Conservation (phyloP, 1,140 invertebrate genomes). For the Drosophila novamexicana region DNA sequence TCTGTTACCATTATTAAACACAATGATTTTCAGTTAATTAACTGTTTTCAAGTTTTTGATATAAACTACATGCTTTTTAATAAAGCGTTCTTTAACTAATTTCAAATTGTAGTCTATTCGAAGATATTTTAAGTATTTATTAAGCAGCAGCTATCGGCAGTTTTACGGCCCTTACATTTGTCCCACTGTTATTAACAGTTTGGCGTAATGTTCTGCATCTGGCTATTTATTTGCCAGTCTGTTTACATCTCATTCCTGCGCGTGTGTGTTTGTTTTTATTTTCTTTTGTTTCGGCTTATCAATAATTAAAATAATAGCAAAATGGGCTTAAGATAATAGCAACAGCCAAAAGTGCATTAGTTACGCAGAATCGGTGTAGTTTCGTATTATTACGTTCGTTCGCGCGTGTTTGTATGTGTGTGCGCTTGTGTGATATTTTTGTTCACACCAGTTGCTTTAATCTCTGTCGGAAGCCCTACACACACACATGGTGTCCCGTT, state of each 20-base stretch:
- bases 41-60: too few species aligned
- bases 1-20: neutral
- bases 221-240: constrained; percentile 7
- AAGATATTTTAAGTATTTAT: too few species aligned
- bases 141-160: neutral
- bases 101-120: too few species aligned
- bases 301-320: constrained; percentile 7
- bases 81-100: too few species aligned
- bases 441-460: constrained; percentile 35
- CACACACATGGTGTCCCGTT: constrained; percentile 42
- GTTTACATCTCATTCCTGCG: neutral
- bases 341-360: constrained; percentile 9
- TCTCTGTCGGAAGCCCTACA: constrained; percentile 1
- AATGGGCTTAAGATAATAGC: neutral
- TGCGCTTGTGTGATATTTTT: neutral
- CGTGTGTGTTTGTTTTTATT: constrained; percentile 35
- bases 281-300: constrained; percentile 26
- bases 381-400: neutral
- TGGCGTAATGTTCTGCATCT: neutral
- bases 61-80: too few species aligned
- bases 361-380: neutral
- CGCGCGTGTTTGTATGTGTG: constrained; percentile 13
- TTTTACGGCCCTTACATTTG: neutral
- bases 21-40: too few species aligned
- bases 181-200: constrained; percentile 16